These are phyloP conservation scores for Frankliniella intonsa DNA, from an alignment of 2,888 invertebrate species.

Conservation along the genomic window DNA sequence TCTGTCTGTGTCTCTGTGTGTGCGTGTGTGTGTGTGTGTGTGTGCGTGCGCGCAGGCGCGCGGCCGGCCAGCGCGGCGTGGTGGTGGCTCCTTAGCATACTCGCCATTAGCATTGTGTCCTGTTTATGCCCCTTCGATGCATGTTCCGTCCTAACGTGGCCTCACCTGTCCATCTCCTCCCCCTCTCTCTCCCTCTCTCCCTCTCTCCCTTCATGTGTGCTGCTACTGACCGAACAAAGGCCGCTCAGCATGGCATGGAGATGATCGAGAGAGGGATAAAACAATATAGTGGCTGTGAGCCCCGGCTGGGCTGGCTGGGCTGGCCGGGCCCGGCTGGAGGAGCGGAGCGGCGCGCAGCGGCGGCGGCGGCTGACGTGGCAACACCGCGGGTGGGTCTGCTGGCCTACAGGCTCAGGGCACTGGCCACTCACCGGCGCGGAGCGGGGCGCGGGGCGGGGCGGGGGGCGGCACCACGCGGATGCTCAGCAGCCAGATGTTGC, in stretches of 20 bases:
- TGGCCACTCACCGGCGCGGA: not conserved
- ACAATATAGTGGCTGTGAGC: not conserved
- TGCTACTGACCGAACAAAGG: constrained; percentile 12
- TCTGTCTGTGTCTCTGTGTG: too few relatives aligned
- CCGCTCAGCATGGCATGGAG: constrained; percentile 15
- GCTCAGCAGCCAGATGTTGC: too few relatives aligned
- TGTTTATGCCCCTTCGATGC: not conserved
- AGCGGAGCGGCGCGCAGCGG: not conserved
- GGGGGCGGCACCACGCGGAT: too few relatives aligned
- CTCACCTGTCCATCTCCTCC: not conserved
- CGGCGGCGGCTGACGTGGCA: not conserved
- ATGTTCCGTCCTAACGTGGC: not conserved
- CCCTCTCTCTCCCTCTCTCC: not conserved
- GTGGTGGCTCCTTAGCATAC: not conserved
- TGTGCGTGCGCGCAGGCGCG: too few relatives aligned
- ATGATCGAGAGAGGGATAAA: constrained; percentile 25
- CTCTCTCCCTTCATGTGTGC: not conserved
- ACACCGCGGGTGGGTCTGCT: not conserved
- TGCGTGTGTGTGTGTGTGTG: too few relatives aligned
- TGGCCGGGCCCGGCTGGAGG: not conserved
- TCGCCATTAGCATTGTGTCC: constrained; percentile 19
- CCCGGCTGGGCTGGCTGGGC: not conserved
- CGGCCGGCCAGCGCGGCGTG: too few relatives aligned
- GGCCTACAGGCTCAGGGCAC: too few relatives aligned
- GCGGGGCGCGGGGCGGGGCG: not conserved